Evolutionary conservation across 2,797 vertebrate genomes (phyloP).

Genomic region (Hirundo rustica): DNA sequence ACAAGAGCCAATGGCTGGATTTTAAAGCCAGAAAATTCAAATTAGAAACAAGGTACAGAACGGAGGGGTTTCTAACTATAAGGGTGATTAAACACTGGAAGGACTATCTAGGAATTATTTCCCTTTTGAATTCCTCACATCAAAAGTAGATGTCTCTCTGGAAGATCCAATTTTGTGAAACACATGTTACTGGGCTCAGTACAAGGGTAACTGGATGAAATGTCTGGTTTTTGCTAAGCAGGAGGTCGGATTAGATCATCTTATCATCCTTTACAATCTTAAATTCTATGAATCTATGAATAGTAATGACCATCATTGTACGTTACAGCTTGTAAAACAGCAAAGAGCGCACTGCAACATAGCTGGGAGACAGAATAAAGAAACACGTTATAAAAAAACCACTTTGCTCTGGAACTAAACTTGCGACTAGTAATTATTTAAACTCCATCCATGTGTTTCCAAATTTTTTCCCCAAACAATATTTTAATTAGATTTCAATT

Average conservation of each 20-base stretch:
- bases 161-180: constrained; percentile 49
- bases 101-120: constrained; percentile 40
- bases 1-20: neutral
- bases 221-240: constrained; percentile 29
- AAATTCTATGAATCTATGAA: constrained; percentile 65
- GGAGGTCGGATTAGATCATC: constrained; percentile 48
- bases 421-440: constrained; percentile 18
- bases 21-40: constrained; percentile 50
- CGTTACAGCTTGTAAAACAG: constrained; percentile 39
- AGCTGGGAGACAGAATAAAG: constrained; percentile 37
- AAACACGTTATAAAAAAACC: neutral
- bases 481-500: constrained; percentile 8
- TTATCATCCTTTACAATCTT: constrained; percentile 45
- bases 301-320: constrained; percentile 49
- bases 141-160: neutral
- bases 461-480: neutral
- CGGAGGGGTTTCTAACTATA: neutral
- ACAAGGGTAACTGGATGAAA: constrained; percentile 21
- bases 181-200: constrained; percentile 18
- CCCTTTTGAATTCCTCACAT: constrained; percentile 28
- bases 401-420: constrained; percentile 22
- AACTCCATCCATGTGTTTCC: neutral
- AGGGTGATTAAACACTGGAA: constrained; percentile 44
- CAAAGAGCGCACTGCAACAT: neutral
- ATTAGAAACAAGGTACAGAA: constrained; percentile 37